Base-by-base conservation (phyloP, 2,113 vertebrate species). In the Nycticebus coucang region DNA sequence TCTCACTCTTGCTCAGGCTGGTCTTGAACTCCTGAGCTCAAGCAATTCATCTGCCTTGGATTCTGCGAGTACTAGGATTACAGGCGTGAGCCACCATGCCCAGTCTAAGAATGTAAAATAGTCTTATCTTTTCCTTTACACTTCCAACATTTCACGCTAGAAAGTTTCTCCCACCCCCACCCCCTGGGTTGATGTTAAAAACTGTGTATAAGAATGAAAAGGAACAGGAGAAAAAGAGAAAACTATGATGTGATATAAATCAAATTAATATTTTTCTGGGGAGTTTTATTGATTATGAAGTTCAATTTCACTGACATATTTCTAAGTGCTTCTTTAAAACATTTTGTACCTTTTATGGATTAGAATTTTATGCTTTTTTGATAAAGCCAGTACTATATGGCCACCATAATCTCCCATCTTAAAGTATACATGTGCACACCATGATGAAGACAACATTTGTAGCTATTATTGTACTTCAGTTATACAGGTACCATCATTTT, bases 271-370 rank as follows among this genome's bases (percentile, higher is more conserved):
- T 77, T 96, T 74, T 79, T 33, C 59, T 74, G 7, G 30, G 50
- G 37, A 84, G 9, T 66, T 92, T 80, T 45, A 89, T 78, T 50
- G 22, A 50, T 11, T 45, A 62, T 45, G 33, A 30, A 26, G 5
- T 82, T 82, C 10, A 87, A 74, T 88, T 94, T 87, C 35, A 87
- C n/a, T 93, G 59, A 85, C 97, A 93, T 37, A 84, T 17, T 64
- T 41, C 15, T 74, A 60, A 7, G 7, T 24, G 87, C 68, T 62
- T 89, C 30, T 90, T 83, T 77, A 62, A 79, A 81, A 64, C 13
- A 41, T 74, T 35, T 74, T 69, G 6, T 71, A 33, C 8, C 30
- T 59, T 74, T 80, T 84, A 53, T 60, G 21, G 5, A 19, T 14
- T 33, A 75, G 53, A 15, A 89, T 85, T 86, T 12, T 59, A 78